Evolutionary conservation across 1,140 invertebrate species (phyloP), one percentile per base, ranked within the genome.

Genomic region (Psilanteris sp.): DNA sequence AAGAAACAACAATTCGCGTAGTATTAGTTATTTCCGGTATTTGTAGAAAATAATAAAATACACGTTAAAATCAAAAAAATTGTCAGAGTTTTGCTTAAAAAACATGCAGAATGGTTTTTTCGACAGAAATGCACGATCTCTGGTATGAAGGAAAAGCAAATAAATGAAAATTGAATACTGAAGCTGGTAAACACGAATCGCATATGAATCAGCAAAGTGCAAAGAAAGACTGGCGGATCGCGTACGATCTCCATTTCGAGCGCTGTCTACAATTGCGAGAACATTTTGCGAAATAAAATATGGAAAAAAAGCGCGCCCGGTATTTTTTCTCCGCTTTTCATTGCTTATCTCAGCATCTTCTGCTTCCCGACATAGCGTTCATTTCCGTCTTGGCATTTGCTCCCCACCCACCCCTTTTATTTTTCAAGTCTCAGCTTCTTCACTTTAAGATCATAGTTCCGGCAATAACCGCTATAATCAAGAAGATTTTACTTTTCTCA

Each of bases 381-480:
- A 61, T 75, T 78, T 80, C 71, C 79, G 36, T 79, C 80, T 71
- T 66, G 14, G 14, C 71, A 34, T 66, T 73, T 55, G 37, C 57
- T 67, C 54, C 50, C 31, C 62, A 10, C 29, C 43, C 27, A 10
- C 29, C 43, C 27, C 55, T 44, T 54, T 22, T 24, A 36, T 52
- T 74, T 78, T 27, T 43, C 39, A 15, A 43, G 5, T 20, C 39
- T 34, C 36, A 7, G 22, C 20, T 32, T 26, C 34, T 68, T 68
- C 34, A 31, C 10, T 8, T 9, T 31, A 39, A 75, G 66, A 78
- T 78, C 64, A 70, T 68, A 79, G 78, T 71, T 80, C 78, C 62
- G 59, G 76, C 79, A 76, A 81, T 85, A 82, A 80, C 79, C 77
- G 76, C 80, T 78, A 79, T 85, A 85, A 83, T 83, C 81, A 82